Evolutionary conservation across 1,140 invertebrate species (phyloP), one percentile per base, ranked within the genome.

Genomic region (Zaprionus inermis): DNA sequence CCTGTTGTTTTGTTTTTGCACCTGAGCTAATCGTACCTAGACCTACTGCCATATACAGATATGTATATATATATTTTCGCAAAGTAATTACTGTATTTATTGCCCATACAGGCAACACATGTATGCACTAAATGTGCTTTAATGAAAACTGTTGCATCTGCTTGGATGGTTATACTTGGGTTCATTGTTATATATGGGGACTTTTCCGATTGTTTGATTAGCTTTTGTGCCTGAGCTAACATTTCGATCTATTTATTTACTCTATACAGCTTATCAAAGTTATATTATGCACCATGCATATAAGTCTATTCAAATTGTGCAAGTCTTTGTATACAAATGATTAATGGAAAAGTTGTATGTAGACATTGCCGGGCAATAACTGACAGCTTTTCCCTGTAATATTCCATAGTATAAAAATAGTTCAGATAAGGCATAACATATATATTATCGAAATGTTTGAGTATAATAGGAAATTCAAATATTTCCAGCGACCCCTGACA

Each of bases 11-110:
- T 28, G 32, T 41, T 34, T 64, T 36, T 56, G 63, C 51, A 66
- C 51, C 36, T 54, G 22, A 49, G n/a, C 49, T 68, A 68, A 72
- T 72, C 64, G 70, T 54, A 68, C 6, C 44, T 30, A 38, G 28
- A 56, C 12, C 51, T 24, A 28, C 16, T 7, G 10, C 6, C n/a
- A 20, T 22, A 49, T 24, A 4, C 4, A 28, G 3, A 28, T 28
- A 24, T 4, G 30, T 20, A 9, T 32, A 18, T 7, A 64, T 41
- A 22, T 32, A 16, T 46, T 28, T 49, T 49, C 22, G 20, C 44
- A 3, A 24, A 28, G 51, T 59, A 55, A 60, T 72, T 67, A 54
- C 44, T 11, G 36, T 58, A 72, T 72, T 72, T 67, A 55, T 55
- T 32, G 52, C 51, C 34, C 22, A 57, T 24, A 46, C 20, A 56